Evolutionary conservation across 2,797 vertebrate species (phyloP).

Genomic region (Rhincodon typus): DNA sequence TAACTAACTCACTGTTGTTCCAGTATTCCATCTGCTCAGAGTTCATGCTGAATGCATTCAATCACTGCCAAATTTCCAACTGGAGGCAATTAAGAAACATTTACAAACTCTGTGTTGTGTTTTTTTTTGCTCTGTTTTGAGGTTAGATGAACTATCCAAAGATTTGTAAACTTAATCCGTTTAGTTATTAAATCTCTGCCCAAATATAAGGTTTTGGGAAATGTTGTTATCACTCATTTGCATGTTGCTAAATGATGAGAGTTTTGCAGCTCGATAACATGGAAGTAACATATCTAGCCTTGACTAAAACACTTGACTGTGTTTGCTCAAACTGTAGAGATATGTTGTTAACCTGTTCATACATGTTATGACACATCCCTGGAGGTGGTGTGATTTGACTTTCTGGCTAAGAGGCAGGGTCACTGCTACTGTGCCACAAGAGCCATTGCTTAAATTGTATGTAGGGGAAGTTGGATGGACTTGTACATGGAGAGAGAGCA

Average conservation of each 20-base stretch:
- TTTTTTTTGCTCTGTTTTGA: background rate
- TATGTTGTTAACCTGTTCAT: no score
- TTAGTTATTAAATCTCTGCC: background rate
- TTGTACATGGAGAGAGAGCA: background rate
- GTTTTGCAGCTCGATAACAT: background rate
- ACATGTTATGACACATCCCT: no score
- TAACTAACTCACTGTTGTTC: background rate
- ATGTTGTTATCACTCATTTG: background rate
- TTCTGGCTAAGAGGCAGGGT: no score
- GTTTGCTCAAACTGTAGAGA: background rate
- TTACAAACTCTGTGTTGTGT: background rate
- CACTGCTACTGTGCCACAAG: no score
- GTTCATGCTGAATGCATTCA: background rate
- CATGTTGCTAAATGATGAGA: background rate
- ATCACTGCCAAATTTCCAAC: conserved; percentile 23
- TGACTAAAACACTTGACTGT: background rate
- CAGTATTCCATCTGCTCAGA: background rate
- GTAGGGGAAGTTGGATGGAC: background rate
- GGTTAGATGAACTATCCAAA: background rate
- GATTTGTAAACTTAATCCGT: background rate
- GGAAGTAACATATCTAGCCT: background rate
- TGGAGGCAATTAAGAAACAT: conserved; percentile 22
- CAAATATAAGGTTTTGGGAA: background rate
- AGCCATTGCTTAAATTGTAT: no score
- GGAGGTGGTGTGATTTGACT: no score